These are phyloP conservation scores for Spodoptera litura DNA, from an alignment of 1,140 invertebrate species.

Conservation along the genomic window DNA sequence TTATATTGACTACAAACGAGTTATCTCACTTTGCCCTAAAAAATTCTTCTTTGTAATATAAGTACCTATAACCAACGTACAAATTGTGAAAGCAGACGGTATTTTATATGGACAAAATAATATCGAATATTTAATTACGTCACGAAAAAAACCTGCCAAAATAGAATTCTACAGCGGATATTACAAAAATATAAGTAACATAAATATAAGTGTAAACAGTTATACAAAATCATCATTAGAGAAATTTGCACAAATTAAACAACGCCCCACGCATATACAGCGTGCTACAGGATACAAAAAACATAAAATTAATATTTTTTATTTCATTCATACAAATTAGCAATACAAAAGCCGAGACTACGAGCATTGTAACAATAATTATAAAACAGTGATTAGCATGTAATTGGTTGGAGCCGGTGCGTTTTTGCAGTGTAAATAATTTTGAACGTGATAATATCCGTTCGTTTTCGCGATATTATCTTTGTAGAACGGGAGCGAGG, in stretches of 20 bases:
- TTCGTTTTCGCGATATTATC: slow-evolving; percentile 45
- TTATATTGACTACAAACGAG: no score
- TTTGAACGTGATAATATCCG: slow-evolving; percentile 45
- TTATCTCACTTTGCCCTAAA: no score
- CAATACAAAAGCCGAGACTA: slow-evolving; percentile 14
- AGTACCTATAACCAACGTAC: background rate
- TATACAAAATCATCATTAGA: background rate
- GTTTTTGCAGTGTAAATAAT: slow-evolving; percentile 54
- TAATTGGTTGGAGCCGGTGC: slow-evolving; percentile 64
- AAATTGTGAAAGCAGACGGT: no score
- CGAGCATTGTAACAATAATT: slow-evolving; percentile 61
- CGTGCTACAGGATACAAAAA: slow-evolving; percentile 41
- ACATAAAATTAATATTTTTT: slow-evolving; percentile 52
- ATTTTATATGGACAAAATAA: no score
- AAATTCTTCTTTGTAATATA: no score
- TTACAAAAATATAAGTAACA: no score
- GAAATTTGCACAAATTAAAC: background rate
- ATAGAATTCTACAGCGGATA: no score
- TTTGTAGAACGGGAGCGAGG: slow-evolving; percentile 40
- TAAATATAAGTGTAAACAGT: no score
- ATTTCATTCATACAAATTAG: background rate
- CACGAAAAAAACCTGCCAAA: no score
- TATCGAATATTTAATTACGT: no score
- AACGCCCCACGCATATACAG: slow-evolving; percentile 39
- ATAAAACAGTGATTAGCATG: slow-evolving; percentile 71